Evolutionary conservation across 2,888 invertebrate species (phyloP).

Genomic region (Timema podura): DNA sequence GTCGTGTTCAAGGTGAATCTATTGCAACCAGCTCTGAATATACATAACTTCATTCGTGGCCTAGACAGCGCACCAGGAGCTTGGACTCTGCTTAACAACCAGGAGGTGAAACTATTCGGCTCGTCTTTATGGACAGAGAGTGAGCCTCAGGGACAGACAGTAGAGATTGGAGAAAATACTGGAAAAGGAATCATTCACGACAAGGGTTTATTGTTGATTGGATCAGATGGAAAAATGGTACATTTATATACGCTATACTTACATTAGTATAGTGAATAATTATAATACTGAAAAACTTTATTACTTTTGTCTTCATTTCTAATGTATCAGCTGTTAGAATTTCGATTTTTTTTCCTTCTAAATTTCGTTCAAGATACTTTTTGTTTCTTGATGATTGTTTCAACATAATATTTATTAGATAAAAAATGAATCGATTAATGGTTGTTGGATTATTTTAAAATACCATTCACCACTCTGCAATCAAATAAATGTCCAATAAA

Average conservation of each 20-base stretch:
- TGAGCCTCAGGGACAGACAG: conserved; percentile 52
- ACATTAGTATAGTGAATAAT: conserved; percentile 23
- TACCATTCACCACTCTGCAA: too few species aligned
- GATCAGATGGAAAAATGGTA: conserved; percentile 74
- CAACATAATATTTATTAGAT: too few species aligned
- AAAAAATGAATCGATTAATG: too few species aligned
- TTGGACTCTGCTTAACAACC: conserved; percentile 58
- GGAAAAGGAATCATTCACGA: conserved; percentile 68
- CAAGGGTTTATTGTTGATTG: conserved; percentile 73
- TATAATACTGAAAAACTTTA: conserved; percentile 33
- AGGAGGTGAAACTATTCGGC: conserved; percentile 74
- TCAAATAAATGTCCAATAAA: too few species aligned
- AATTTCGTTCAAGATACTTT: not conserved
- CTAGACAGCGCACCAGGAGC: conserved; percentile 95
- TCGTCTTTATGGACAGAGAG: conserved; percentile 65
- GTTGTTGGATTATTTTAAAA: too few species aligned
- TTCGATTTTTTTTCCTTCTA: not conserved
- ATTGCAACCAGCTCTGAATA: conserved; percentile 61
- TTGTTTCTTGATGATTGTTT: conserved; percentile 14
- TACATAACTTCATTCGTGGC: conserved; percentile 92
- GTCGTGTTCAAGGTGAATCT: conserved; percentile 59
- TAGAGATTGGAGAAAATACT: conserved; percentile 59
- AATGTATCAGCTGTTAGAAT: too few species aligned
- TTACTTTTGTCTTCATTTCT: conserved; percentile 13
- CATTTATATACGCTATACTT: conserved; percentile 44